Evolutionary conservation across 2,888 invertebrate species (phyloP), one percentile per base, ranked within the genome.

Genomic region (Blastobasis lacticolella): DNA sequence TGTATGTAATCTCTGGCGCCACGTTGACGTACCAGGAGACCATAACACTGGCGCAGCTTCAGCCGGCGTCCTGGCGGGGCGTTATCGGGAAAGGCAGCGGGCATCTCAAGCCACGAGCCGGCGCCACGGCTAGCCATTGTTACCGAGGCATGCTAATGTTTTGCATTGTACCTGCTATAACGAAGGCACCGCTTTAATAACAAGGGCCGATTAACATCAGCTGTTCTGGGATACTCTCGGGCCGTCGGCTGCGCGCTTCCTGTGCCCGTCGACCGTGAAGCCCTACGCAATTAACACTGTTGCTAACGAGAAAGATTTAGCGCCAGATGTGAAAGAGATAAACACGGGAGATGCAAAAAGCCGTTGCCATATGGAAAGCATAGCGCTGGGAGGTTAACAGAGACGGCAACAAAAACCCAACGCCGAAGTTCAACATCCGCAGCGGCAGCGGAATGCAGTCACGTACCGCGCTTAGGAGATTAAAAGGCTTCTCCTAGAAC

Each of bases 41-140:
- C 53, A 58, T 51, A 49, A 50, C 45, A 46, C 52, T 47, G 37
- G 43, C 9, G 45, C 47, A 49, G 51, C 23, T 48, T 49, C 52
- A 49, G 44, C 48, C 37, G 40, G 40, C 49, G 43, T 50, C 49
- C 49, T 48, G 49, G 62, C 60, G 56, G 58, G 59, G 63, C 62
- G 64, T 72, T 77, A 77, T 74, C 73, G 58, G 67, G 62, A 63
- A 63, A 48, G 64, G 67, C 67, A 67, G 66, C 60, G 65, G 62
- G 69, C 70, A 71, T 71, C 74, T 67, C 61, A 54, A 57, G 59
- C 63, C 61, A 62, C 65, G 68, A 65, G 67, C 64, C 66, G 65
- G 66, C 54, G 53, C 57, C 58, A 44, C 38, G 45, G 37, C 50
- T 60, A 53, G 57, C 63, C 63, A 70, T 73, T 72, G 71, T 68